Conservation (phyloP, 1,140 invertebrate genomes). For the Drosophila nigrodunni region DNA sequence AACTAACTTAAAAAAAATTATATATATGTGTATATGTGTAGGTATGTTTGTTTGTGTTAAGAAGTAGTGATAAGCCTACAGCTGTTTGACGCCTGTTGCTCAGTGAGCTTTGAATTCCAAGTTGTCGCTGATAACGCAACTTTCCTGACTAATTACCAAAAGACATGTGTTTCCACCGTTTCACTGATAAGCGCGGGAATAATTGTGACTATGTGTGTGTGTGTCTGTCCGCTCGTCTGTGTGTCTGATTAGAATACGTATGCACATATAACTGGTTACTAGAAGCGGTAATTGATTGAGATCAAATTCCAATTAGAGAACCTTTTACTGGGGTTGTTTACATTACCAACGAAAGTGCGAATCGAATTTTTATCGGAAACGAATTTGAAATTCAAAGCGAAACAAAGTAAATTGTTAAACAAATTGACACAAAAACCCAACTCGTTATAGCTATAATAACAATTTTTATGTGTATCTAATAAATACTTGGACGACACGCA, state of each 20-base stretch:
- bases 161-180: constrained; percentile 53
- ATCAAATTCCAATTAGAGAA: constrained; percentile 68
- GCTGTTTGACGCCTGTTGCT: constrained; percentile 22
- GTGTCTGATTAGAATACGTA: constrained; percentile 55
- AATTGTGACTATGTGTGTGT: constrained; percentile 4
- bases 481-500: neutral
- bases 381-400: constrained; percentile 4
- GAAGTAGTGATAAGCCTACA: constrained; percentile 12
- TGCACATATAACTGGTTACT: neutral
- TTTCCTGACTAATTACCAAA: constrained; percentile 62
- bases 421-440: neutral
- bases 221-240: constrained; percentile 16
- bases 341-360: constrained; percentile 3
- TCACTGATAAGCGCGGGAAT: constrained; percentile 38
- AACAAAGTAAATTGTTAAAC: neutral
- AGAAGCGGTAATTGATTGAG: constrained; percentile 62
- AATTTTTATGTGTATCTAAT: constrained; percentile 4
- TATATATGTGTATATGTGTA: neutral
- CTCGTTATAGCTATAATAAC: neutral
- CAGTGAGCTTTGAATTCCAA: constrained; percentile 15
- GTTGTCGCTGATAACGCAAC: constrained; percentile 43
- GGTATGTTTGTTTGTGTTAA: too few relatives aligned
- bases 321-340: constrained; percentile 22
- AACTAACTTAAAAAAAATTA: neutral
- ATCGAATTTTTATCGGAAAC: neutral